These are phyloP conservation scores for Leucophora obtusa DNA, from an alignment of 2,888 invertebrate species.

Conservation along the genomic window DNA sequence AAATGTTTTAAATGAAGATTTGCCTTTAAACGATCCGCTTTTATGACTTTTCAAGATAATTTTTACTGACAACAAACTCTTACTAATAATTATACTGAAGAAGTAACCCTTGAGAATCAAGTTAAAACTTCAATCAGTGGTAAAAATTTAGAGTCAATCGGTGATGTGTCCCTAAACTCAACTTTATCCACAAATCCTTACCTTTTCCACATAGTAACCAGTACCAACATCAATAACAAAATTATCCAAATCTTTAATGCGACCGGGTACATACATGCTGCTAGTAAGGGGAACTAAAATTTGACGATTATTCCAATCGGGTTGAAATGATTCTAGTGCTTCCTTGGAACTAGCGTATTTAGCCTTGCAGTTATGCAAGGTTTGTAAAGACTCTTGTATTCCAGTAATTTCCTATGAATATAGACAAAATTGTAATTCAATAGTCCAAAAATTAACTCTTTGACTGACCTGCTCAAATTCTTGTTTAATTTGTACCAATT, in stretches of 20 bases:
- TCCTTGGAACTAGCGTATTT: conserved; percentile 94
- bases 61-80: too few relatives aligned
- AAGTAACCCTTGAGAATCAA: too few relatives aligned
- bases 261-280: conserved; percentile 98
- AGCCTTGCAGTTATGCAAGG: conserved; percentile 92
- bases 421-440: conserved; percentile 19
- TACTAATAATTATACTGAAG: too few relatives aligned
- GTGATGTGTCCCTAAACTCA: too few relatives aligned
- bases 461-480: conserved; percentile 89
- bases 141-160: too few relatives aligned
- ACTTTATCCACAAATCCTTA: conserved; percentile 77
- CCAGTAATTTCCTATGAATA: conserved; percentile 87
- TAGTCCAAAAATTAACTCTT: conserved; percentile 20
- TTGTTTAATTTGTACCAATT: conserved; percentile 90
- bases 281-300: conserved; percentile 96
- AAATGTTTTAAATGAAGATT: too few relatives aligned
- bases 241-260: conserved; percentile 88
- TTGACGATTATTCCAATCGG: conserved; percentile 87
- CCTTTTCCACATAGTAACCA: conserved; percentile 97
- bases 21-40: too few relatives aligned
- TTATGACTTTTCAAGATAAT: too few relatives aligned
- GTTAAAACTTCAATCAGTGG: too few relatives aligned
- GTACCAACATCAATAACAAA: conserved; percentile 98
- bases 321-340: conserved; percentile 88
- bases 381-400: conserved; percentile 93